Evolutionary conservation across 2,888 invertebrate species (phyloP).

Genomic region (Rhogogaster chlorosoma): DNA sequence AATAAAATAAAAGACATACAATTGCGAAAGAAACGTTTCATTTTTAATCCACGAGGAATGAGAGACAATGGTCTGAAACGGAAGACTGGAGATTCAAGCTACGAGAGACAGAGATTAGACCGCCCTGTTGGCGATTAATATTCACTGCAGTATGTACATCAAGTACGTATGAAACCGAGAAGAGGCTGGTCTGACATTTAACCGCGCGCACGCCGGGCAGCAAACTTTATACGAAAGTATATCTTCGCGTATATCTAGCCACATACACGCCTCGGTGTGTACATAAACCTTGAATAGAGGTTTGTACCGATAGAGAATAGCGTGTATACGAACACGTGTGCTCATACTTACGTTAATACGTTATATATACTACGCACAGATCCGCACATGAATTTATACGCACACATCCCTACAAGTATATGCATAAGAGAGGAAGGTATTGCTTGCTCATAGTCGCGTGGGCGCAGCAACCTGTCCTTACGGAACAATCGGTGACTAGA

Average conservation of each 20-base stretch:
- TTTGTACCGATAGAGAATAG: conserved; percentile 20
- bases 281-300: conserved; percentile 3
- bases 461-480: conserved; percentile 63
- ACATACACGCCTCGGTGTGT: not conserved
- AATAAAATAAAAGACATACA: not conserved
- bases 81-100: conserved; percentile 6
- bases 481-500: conserved; percentile 66
- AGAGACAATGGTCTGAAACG: conserved; percentile 14
- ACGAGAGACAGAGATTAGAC: conserved; percentile 62
- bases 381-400: not conserved
- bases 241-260: not conserved
- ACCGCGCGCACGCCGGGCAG: conserved; percentile 53
- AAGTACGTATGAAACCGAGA: conserved; percentile 59
- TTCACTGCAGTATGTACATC: conserved; percentile 64
- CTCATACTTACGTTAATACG: not conserved
- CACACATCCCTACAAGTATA: not conserved
- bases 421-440: not conserved
- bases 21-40: not conserved
- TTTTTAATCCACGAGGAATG: not conserved
- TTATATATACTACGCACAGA: not conserved
- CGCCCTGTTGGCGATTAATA: conserved; percentile 72
- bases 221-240: conserved; percentile 28
- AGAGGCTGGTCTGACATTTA: conserved; percentile 66
- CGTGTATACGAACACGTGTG: conserved; percentile 6
- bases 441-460: conserved; percentile 53